Percentiles rank a stretch among this genome's conserved stretches.
These are phyloP conservation scores for Propithecus deckenii DNA, from an alignment of 2,797 vertebrate species.

Conservation along the genomic window DNA sequence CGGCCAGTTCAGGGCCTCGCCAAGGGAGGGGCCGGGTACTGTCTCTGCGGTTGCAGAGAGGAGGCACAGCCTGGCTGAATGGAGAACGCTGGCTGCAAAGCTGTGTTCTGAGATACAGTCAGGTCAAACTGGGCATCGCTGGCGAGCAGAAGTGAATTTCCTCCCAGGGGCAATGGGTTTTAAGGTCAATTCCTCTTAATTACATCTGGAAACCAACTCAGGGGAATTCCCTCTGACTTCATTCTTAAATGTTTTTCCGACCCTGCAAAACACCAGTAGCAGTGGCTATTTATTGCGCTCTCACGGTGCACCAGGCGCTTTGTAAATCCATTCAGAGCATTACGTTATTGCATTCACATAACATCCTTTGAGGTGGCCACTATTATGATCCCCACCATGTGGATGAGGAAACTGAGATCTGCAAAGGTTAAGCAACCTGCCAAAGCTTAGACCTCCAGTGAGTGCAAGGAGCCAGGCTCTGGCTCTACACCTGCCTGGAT, in stretches of 20 bases:
- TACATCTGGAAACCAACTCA: conserved; percentile 56
- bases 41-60: not conserved
- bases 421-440: not conserved
- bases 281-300: not conserved
- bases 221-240: conserved; percentile 71
- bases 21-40: fast-evolving
- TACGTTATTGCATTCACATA: not conserved
- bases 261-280: conserved; percentile 56
- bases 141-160: conserved; percentile 51
- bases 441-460: not conserved
- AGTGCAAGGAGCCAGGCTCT: not conserved
- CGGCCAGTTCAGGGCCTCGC: not conserved
- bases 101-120: conserved; percentile 22
- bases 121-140: conserved; percentile 45
- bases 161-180: conserved; percentile 32
- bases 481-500: not conserved
- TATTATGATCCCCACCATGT: not conserved
- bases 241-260: conserved; percentile 51
- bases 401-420: not conserved
- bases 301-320: not conserved
- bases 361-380: not conserved
- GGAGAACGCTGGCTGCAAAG: not conserved
- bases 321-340: not conserved
- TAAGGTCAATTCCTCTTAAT: conserved; percentile 52
- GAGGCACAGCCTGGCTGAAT: not conserved